Base-by-base conservation (phyloP, 2,888 invertebrate species). In the Bombyx huttoni region DNA sequence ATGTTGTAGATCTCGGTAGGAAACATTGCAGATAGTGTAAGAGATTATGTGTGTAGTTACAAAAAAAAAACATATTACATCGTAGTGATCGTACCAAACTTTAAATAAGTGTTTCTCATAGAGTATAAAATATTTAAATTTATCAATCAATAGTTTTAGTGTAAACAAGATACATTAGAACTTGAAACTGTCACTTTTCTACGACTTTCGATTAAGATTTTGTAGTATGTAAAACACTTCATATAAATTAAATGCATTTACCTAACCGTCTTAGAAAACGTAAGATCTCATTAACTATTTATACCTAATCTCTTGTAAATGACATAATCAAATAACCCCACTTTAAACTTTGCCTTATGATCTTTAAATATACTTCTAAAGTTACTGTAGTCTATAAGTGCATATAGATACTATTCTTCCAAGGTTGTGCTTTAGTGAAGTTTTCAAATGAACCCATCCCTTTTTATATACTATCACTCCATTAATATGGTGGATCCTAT, bases 381-480 rank as follows among this genome's bases (percentile, higher is more conserved):
- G 73, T 78, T 74, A 80, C 72, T 78, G 72, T 85, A 86, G 85
- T 78, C 52, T 65, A 70, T 87, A 88, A 87, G 85, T 67, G 80
- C 84, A 70, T 82, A 75, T 87, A 88, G 86, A 63, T 86, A 85
- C 84, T 86, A 86, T 84, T 88, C 85, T 86, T 87, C 87, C 85
- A 87, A 80, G 87, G 87, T 88, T 87, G 87, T 87, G 87, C 87
- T 86, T 87, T 84, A 84, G 85, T 84, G 82, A 84, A 78, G 80
- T 84, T 82, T 75, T 78, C 74, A 71, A 55, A 66, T 78, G 68
- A 73, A 77, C 71, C 67, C 69, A 60, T 54, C 57, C 65, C 56
- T 67, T 70, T 73, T 70, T 69, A 66, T 59, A 67, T 60, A 70
- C 51, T 51, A 51, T 35, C 34, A 49, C 46, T 49, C 46, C 34